Percentiles rank a stretch among this genome's conserved stretches.
Conservation (phyloP, 1,140 invertebrate genomes). For the Apis florea region DNA sequence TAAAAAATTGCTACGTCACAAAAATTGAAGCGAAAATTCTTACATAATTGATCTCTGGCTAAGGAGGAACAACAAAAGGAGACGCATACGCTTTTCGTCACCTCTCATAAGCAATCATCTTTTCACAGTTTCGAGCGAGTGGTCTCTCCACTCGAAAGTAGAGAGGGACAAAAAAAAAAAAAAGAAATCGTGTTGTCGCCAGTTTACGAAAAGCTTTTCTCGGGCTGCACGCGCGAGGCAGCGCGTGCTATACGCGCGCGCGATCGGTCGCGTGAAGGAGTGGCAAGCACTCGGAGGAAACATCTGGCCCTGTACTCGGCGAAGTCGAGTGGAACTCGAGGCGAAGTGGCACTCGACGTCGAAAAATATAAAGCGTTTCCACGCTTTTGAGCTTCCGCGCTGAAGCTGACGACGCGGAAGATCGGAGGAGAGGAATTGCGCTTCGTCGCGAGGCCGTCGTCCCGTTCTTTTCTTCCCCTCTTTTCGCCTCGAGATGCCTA, state of each 20-base stretch:
- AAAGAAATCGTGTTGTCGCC: constrained; percentile 38
- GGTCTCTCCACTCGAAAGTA: not conserved
- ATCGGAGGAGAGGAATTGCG: not conserved
- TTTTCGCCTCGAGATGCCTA: constrained; percentile 23
- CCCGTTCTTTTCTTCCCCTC: not conserved
- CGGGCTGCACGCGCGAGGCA: constrained; percentile 36
- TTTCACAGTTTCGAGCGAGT: too few species aligned
- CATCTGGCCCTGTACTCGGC: constrained; percentile 69
- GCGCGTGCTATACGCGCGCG: constrained; percentile 67
- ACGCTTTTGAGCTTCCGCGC: constrained; percentile 72
- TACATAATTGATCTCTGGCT: not conserved
- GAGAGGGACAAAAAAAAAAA: too few species aligned
- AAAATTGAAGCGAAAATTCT: not conserved
- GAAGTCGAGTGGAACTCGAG: constrained; percentile 72
- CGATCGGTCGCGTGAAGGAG: constrained; percentile 63
- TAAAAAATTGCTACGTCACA: not conserved
- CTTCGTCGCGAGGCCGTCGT: constrained; percentile 10
- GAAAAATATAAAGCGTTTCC: constrained; percentile 73
- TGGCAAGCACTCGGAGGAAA: constrained; percentile 64
- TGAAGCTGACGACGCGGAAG: constrained; percentile 41
- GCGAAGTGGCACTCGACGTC: constrained; percentile 66
- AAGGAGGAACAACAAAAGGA: not conserved
- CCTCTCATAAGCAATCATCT: not conserved
- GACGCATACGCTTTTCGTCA: not conserved
- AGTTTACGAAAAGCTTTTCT: constrained; percentile 48